phyloP scores from a whole-genome alignment of 2,113 vertebrate genomes.

The Colinus virginianus region DNA sequence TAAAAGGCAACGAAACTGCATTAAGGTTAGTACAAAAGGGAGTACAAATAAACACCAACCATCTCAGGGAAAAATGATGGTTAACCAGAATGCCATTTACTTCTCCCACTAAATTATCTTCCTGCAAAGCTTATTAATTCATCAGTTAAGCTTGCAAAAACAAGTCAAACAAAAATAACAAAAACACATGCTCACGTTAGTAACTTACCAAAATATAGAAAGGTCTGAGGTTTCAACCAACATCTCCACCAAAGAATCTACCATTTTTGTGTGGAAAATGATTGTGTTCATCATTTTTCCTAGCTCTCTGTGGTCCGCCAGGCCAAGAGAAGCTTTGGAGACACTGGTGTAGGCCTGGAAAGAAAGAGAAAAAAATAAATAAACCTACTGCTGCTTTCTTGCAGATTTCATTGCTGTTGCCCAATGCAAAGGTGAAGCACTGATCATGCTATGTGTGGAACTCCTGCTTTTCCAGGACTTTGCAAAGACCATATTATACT shows the following conservation, averaged over 20 bases:
- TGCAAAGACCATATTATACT: not conserved
- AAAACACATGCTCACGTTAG: not conserved
- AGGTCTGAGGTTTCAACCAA: conserved; percentile 97
- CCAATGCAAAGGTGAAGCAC: not conserved
- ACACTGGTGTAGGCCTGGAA: conserved; percentile 96
- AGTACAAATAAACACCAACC: not conserved
- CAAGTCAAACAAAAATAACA: not conserved
- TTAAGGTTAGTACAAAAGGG: not conserved
- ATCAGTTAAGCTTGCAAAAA: not conserved
- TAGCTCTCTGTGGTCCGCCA: conserved; percentile 96
- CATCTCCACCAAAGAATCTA: conserved; percentile 99
- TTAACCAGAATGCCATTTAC: not conserved
- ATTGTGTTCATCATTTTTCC: conserved; percentile 99
- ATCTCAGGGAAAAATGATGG: not conserved
- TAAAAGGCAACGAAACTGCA: not conserved
- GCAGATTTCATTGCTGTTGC: not conserved
- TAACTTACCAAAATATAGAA: conserved; percentile 95
- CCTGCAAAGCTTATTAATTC: not conserved
- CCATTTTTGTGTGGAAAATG: conserved; percentile 99
- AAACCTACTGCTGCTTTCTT: not conserved
- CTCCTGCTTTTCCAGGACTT: not conserved
- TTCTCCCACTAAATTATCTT: not conserved
- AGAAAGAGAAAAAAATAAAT: not conserved
- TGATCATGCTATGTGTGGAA: not conserved
- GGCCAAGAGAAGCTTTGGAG: conserved; percentile 94